A percentile compares a stretch with the other conserved stretches of the same genome.
These are phyloP conservation scores for Tangara arthus DNA, from an alignment of 2,797 vertebrate species.

Conservation along the genomic window DNA sequence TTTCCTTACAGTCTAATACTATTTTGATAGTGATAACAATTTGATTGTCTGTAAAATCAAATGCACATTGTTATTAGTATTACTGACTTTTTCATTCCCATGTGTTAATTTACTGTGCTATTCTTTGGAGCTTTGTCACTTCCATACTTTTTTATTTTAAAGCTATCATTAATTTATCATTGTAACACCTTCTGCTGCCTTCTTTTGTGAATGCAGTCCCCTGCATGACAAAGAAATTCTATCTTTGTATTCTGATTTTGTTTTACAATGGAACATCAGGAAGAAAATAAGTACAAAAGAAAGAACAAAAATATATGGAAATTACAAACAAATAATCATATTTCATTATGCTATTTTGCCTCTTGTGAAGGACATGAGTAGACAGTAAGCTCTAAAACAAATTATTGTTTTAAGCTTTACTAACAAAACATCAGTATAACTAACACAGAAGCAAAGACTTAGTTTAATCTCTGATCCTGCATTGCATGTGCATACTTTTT, in stretches of 20 bases:
- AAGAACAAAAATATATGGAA: not conserved
- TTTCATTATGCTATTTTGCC: not conserved
- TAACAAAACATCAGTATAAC: not conserved
- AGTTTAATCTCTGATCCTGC: not conserved
- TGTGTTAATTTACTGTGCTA: slow-evolving; percentile 36
- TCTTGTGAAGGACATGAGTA: not conserved
- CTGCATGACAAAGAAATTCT: slow-evolving; percentile 8
- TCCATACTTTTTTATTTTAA: slow-evolving; percentile 48
- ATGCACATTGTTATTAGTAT: slow-evolving; percentile 1
- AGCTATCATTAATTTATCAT: slow-evolving; percentile 68
- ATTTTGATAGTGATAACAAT: slow-evolving; percentile 27
- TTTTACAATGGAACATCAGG: not conserved
- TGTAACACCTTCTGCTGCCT: slow-evolving; percentile 9
- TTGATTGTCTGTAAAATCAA: slow-evolving; percentile 22
- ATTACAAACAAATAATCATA: not conserved
- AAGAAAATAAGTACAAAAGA: slow-evolving; percentile 7
- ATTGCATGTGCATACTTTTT: not conserved
- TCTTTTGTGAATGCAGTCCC: slow-evolving; percentile 36
- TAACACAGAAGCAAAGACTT: not conserved
- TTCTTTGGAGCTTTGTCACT: slow-evolving; percentile 45
- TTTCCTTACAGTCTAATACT: slow-evolving; percentile 10
- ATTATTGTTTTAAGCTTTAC: slow-evolving; percentile 22
- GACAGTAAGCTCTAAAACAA: slow-evolving; percentile 1
- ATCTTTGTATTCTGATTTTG: not conserved
- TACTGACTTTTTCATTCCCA: slow-evolving; percentile 32